Percentiles rank a stretch among this genome's conserved stretches.
Evolutionary conservation across 2,113 vertebrate species (phyloP).

Genomic region (Neotoma lepida): DNA sequence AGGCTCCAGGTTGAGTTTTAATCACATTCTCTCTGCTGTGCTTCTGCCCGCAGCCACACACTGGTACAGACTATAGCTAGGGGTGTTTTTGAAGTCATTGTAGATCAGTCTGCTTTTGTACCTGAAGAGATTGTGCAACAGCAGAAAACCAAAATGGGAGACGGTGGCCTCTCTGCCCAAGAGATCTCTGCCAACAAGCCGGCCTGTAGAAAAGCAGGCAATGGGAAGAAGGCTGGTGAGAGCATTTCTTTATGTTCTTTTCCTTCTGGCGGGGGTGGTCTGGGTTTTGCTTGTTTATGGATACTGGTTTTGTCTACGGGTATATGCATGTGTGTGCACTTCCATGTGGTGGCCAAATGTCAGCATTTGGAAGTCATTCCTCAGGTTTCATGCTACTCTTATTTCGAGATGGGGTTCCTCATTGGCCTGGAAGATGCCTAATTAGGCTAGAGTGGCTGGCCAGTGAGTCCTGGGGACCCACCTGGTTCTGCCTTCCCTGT

Average conservation of each 20-base stretch:
- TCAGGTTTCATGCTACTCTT: not conserved
- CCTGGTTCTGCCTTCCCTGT: not conserved
- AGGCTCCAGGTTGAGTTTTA: not conserved
- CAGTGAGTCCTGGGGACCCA: not conserved
- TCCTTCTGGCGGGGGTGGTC: no score
- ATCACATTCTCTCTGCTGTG: not conserved
- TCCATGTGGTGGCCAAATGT: not conserved
- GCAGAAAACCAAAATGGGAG: conserved; percentile 57
- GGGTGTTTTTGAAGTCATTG: conserved; percentile 89
- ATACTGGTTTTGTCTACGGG: not conserved
- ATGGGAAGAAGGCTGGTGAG: conserved; percentile 78
- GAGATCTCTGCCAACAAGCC: not conserved
- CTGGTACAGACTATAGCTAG: conserved; percentile 86
- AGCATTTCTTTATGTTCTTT: not conserved
- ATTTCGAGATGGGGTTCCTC: not conserved
- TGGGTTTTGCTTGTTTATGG: not conserved
- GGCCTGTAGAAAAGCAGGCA: not conserved
- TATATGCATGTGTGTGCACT: not conserved
- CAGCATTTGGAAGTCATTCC: not conserved
- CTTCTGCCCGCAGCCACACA: conserved; percentile 81
- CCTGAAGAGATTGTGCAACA: conserved; percentile 90
- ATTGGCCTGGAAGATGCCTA: not conserved
- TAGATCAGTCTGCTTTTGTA: conserved; percentile 92
- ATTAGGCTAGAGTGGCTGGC: not conserved
- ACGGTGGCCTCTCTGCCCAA: conserved; percentile 33